Conservation (phyloP, 2,888 invertebrate genomes). For the Drosophila anomalata region DNA sequence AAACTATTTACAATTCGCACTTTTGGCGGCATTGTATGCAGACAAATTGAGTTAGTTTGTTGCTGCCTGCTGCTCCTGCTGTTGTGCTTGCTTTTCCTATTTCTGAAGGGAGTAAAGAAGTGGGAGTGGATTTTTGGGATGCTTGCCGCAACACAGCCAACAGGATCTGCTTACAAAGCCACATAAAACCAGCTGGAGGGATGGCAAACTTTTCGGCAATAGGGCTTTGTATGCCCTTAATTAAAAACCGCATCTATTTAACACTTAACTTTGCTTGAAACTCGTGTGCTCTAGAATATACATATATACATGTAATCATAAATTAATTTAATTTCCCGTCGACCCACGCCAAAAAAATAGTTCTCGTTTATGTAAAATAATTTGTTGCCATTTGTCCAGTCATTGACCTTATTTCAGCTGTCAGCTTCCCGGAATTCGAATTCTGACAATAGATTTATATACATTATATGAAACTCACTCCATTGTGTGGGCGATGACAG, state of each 20-base stretch:
- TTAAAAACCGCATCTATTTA: constrained; percentile 43
- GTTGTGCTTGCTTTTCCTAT: constrained; percentile 8
- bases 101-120: not conserved
- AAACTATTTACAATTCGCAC: constrained; percentile 67
- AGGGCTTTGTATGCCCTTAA: constrained; percentile 38
- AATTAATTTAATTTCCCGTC: constrained; percentile 14
- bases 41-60: constrained; percentile 61
- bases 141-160: constrained; percentile 34
- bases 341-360: constrained; percentile 11
- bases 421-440: not conserved
- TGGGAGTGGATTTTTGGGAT: constrained; percentile 29
- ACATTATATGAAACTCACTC: constrained; percentile 1
- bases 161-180: constrained; percentile 45
- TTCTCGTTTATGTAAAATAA: constrained; percentile 27
- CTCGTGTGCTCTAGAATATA: not conserved
- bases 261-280: constrained; percentile 22
- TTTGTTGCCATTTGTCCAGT: constrained; percentile 9
- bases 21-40: constrained; percentile 47
- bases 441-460: constrained; percentile 7
- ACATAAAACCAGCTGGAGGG: constrained; percentile 3
- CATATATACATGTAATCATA: constrained; percentile 3
- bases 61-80: constrained; percentile 21
- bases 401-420: constrained; percentile 11
- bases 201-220: constrained; percentile 10
- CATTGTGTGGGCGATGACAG: constrained; percentile 15